Evolutionary conservation across 2,888 invertebrate species (phyloP), one percentile per base, ranked within the genome.

Genomic region (Nematopogon swammerdamellus): DNA sequence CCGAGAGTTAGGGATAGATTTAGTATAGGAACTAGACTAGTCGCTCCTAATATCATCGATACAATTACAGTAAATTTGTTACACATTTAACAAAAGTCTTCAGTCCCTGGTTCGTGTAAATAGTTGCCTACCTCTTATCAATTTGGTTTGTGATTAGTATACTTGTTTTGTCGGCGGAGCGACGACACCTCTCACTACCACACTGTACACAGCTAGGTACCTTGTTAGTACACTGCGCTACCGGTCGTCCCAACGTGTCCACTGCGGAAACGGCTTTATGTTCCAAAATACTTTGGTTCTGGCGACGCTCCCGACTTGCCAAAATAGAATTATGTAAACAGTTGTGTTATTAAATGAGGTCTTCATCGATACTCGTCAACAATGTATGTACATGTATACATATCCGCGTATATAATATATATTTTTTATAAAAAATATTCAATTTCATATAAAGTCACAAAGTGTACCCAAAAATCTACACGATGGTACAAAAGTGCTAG

Each of bases 371-470:
- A 74, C 74, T 73, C 75, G 72, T 74, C 76, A 77, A 79, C 77
- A 77, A 77, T 79, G 76, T 79, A 72, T 77, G 75, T 77, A 77
- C 75, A 77, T 76, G 76, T 77, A 75, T 76, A 79, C 76, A 76
- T 77, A 76, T 72, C 68, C 75, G 76, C 77, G 77, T 77, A 77
- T 76, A 77, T 75, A 77, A 76, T 77, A 77, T 77, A 77, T 77
- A 77, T 77, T 76, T 76, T 75, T 71, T 76, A 75, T 77, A 77
- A 79, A 79, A 79, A 79, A 79, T 77, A 77, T 77, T 67, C 76
- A 77, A 76, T 77, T 79, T 79, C 68, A 77, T 79, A 77, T 77
- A 79, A 79, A 79, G 77, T 76, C 76, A 76, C 76, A 79, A 79
- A 79, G 75, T 77, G 79, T 79, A 79, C 79, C 79, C 79, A 79